These are phyloP conservation scores for Salvelinus sp. DNA, from an alignment of 2,113 vertebrate species.

Conservation along the genomic window DNA sequence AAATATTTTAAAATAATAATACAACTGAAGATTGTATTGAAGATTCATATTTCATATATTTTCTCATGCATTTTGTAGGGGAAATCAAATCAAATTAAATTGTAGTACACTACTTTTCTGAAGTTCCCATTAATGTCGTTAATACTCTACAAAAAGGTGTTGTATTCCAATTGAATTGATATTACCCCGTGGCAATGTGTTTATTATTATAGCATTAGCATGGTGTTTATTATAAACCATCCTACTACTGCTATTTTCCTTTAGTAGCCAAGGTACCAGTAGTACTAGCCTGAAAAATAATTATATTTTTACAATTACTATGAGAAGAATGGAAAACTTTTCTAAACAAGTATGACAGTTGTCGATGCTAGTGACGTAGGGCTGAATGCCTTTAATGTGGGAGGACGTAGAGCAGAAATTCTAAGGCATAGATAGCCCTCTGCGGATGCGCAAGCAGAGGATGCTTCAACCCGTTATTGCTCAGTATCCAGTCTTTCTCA, in stretches of 20 bases:
- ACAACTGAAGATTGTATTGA: neutral
- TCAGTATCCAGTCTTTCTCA: conserved; percentile 5
- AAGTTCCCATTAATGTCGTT: too few species aligned
- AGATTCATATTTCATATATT: too few species aligned
- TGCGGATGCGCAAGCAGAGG: conserved; percentile 64
- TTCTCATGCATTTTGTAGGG: too few species aligned
- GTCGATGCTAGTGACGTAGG: conserved; percentile 44
- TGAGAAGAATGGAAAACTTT: neutral
- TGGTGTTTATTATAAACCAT: too few species aligned
- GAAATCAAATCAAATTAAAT: too few species aligned
- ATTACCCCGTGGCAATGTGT: too few species aligned
- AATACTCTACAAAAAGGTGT: too few species aligned
- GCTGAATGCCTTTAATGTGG: conserved; percentile 29
- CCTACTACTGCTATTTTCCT: too few species aligned
- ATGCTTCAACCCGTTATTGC: conserved; percentile 21
- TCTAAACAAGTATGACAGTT: neutral
- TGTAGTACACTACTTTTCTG: too few species aligned
- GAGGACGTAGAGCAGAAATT: conserved; percentile 44
- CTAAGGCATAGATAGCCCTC: conserved; percentile 36
- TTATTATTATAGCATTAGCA: too few species aligned
- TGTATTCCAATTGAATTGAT: too few species aligned
- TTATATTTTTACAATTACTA: neutral
- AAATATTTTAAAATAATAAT: neutral
- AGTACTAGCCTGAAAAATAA: neutral
- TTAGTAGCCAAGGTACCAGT: too few species aligned